Base-by-base conservation (phyloP, 2,113 vertebrate genomes). In the Tursiops truncatus region DNA sequence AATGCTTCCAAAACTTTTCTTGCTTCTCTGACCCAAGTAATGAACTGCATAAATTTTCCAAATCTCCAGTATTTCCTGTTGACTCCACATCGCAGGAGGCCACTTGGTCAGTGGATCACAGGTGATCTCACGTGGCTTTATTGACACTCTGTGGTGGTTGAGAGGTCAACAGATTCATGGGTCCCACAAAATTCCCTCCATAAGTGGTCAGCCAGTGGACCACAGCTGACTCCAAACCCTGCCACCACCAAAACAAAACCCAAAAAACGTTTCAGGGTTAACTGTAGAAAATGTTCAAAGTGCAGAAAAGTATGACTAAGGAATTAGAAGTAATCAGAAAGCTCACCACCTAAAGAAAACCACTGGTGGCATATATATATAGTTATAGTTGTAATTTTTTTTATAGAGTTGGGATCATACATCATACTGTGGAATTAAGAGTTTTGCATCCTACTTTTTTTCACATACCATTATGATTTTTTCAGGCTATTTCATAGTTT, bases 231-330 rank as follows among this genome's bases (percentile, higher is more conserved):
- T 25, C 77, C 31, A 11, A 2, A 5, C 23, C 26, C 4, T 8
- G 60, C 28, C 44, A 73, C 31, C 36, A 25, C 13, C 6, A 41
- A 63, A 90, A 53, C n/a, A 56, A 17, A 20, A 44, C 41, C n/a
- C 18, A 2, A 4, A 5, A 62, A 63, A 50, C 10, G 7, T n/a
- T 47, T 20, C 11, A 68, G 82, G 36, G 28, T 62, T 41, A 91
- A 91, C 20, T 95, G 50, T 70, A 82, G 73, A 74, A 82, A 81
- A 82, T 81, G 33, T 74, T 67, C 47, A 86, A 80, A 86, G 41
- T 93, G 4, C 21, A 79, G 11, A 77, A 56, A 83, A 83, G 9
- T 31, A 23, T 41, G 33, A 56, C 58, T 84, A 95, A 86, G 26
- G 26, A 74, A 50, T 85, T 50, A 62, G 80, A 89, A 56, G 14